Base-by-base conservation (phyloP, 2,888 invertebrate species). In the Acrobeloides nanus region DNA sequence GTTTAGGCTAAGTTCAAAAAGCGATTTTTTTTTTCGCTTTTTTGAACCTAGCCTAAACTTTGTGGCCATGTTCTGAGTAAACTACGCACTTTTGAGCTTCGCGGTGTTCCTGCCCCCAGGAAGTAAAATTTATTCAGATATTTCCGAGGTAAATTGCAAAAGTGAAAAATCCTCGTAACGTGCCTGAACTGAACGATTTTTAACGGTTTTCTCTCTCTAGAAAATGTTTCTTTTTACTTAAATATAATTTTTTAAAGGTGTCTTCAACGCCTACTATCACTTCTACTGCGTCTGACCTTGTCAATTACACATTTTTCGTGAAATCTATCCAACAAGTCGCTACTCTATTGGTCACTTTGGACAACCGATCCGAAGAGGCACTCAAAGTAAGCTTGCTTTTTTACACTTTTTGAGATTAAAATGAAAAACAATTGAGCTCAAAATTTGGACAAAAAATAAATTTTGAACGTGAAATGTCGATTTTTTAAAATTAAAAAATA, bases 341-440 rank as follows among this genome's bases (percentile, higher is more conserved):
- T 10, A 51, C 37, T 12, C 49, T 66, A 4, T 39, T 70, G 1
- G 55, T 62, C 7, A 45, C 39, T 5, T 40, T 66, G 2, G 68
- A 70, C 44, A 50, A 61, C 3, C 52, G 64, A 26, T 55, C 56
- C 2, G 67, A 68, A 35, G 68, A 69, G 38, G 51, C 55, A 4
- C 32, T 39, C 1, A 63, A 64, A 58, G 62, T 61, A 31, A 21
- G 27, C 17, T 25, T 31, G 6, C 27, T 37, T 24, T 17, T 15
- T n/a, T 18, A 15, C 17, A 33, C 24, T 44, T 37, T 51, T 29
- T n/a, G n/a, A n/a, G n/a, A n/a, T n/a, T n/a, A n/a, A n/a, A n/a
- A n/a, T n/a, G n/a, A n/a, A n/a, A n/a, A n/a, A n/a, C n/a, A n/a
- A n/a, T n/a, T n/a, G n/a, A n/a, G n/a, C n/a, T n/a, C n/a, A n/a